Conservation (phyloP, 1,140 invertebrate genomes). For the Acyrthosiphon pisum region DNA sequence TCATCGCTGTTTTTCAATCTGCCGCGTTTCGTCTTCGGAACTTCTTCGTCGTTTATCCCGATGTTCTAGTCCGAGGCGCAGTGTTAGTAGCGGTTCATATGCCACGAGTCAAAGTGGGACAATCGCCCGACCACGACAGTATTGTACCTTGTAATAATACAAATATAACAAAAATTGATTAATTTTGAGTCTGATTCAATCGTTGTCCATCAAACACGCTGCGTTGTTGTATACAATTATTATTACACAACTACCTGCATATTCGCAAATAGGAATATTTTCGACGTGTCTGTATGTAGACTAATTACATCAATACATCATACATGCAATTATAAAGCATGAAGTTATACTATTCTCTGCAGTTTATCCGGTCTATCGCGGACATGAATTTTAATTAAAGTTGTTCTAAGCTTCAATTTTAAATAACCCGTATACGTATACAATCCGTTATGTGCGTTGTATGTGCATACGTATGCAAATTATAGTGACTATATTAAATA, state of each 20-base stretch:
- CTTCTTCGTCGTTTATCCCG: neutral
- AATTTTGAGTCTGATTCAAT: neutral
- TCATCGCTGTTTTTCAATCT: neutral
- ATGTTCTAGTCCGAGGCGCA: neutral
- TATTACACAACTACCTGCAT: neutral
- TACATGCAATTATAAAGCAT: neutral
- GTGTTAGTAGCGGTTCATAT: neutral
- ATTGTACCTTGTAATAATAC: neutral
- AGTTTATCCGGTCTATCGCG: neutral
- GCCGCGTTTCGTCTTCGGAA: neutral
- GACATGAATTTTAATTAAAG: constrained; percentile 28
- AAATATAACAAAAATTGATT: neutral
- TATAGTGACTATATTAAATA: neutral
- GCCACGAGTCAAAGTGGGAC: neutral
- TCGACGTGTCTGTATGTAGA: neutral
- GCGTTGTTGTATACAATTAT: neutral
- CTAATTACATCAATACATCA: too few species aligned
- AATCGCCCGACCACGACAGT: neutral
- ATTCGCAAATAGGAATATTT: neutral
- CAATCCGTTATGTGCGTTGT: neutral
- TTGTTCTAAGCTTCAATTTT: neutral
- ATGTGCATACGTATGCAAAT: neutral
- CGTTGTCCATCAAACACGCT: neutral
- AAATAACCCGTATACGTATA: neutral
- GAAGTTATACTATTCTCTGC: neutral